phyloP scores from a whole-genome alignment of 1,140 invertebrate species.

The Drosophila murphyi region DNA sequence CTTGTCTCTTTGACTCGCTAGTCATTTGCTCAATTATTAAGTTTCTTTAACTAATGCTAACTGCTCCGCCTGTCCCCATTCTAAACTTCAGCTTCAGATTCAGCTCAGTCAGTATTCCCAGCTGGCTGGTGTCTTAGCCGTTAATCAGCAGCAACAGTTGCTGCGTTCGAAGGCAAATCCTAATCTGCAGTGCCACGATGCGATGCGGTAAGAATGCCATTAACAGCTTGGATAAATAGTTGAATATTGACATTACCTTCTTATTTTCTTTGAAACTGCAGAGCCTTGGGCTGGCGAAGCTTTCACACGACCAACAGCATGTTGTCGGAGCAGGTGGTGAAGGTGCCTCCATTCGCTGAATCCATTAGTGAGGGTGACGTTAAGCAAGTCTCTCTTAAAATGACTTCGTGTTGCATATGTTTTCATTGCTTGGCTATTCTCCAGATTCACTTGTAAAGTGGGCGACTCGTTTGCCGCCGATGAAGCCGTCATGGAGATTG shows the following conservation, averaged over 20 bases:
- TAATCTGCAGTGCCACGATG: constrained; percentile 11
- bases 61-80: too few relatives aligned
- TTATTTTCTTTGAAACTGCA: background rate
- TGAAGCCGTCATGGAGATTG: constrained; percentile 98
- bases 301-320: constrained; percentile 75
- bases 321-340: constrained; percentile 87
- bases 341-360: constrained; percentile 97
- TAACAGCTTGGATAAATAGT: background rate
- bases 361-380: constrained; percentile 99
- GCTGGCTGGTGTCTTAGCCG: constrained; percentile 28
- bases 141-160: constrained; percentile 37
- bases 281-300: constrained; percentile 34
- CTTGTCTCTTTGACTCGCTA: too few relatives aligned
- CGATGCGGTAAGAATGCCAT: constrained; percentile 18
- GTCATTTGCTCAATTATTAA: too few relatives aligned
- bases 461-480: constrained; percentile 97
- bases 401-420: too few relatives aligned
- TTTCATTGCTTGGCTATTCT: too few relatives aligned
- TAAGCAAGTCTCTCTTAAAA: constrained; percentile 85
- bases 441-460: constrained; percentile 89
- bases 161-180: constrained; percentile 12
- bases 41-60: too few relatives aligned
- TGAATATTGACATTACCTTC: background rate
- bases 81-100: constrained; percentile 28
- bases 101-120: constrained; percentile 57